A percentile compares a stretch with the other conserved stretches of the same genome.
Conservation (phyloP, 2,113 vertebrate species). For the Pelecanoides urinatrix region DNA sequence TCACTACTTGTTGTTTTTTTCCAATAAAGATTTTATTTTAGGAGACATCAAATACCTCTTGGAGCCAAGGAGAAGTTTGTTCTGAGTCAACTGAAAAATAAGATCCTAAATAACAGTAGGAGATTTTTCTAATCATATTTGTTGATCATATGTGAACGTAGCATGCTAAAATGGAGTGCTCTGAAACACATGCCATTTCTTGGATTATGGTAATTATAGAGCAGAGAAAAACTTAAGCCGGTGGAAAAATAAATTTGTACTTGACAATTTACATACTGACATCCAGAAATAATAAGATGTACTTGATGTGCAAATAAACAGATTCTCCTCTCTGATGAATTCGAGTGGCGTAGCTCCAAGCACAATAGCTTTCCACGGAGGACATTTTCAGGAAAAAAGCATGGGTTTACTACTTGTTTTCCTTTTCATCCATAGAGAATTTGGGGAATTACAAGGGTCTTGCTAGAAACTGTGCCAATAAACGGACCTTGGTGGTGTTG, state of each 20-base stretch:
- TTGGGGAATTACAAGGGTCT: background rate
- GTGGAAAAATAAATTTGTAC: conserved; percentile 12
- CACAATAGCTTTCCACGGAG: background rate
- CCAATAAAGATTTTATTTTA: background rate
- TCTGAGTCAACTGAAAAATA: background rate
- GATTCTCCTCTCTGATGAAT: background rate
- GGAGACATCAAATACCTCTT: background rate
- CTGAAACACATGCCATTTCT: background rate
- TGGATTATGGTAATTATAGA: background rate
- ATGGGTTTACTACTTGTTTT: background rate
- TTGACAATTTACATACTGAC: conserved; percentile 26
- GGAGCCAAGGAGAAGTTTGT: background rate
- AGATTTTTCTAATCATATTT: background rate
- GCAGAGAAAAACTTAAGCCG: background rate
- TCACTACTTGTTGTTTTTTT: background rate
- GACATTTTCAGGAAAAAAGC: background rate
- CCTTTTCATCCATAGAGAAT: background rate
- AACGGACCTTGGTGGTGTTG: background rate
- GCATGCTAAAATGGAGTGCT: background rate
- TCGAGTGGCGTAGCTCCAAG: background rate
- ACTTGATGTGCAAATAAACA: conserved; percentile 47
- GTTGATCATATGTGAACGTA: background rate
- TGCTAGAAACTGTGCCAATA: background rate
- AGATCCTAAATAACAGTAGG: background rate
- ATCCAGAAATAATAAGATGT: conserved; percentile 36